Base-by-base conservation (phyloP, 2,888 invertebrate genomes). In the Hanleya hanleyi region DNA sequence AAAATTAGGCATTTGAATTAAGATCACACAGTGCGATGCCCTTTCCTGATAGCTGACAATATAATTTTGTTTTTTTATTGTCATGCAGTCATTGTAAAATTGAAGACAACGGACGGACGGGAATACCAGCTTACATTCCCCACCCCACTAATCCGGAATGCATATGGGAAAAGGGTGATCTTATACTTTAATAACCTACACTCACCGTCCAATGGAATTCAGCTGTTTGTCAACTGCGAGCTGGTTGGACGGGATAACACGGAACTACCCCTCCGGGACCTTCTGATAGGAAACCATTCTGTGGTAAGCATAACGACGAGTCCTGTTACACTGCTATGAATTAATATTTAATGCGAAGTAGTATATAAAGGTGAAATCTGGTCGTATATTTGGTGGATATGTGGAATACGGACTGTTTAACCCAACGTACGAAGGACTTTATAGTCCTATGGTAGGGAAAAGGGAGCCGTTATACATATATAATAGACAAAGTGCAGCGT, bases 171-270 rank as follows among this genome's bases (percentile, higher is more conserved):
- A 22, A 71, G 76, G 38, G 72, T 86, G 3, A 70, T 86, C 36
- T 57, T 87, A 61, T 82, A 85, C 67, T 82, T 87, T 67, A 72
- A 76, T 9, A 82, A 84, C 15, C 76, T 87, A 7, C 75, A 81
- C 50, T 75, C 73, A 7, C 76, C 79, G 18, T 74, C 79, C 37
- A 87, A 86, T 70, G 76, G 77, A 36, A 70, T 86, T 41, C 75
- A 81, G 1, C 74, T 87, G 15, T 87, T 83, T 68, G 76, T 85
- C 4, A 81, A 87, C 74, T 87, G 87, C 74, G 69, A 82, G 26
- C 70, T 80, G 33, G 76, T 84, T 50, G 85, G 83, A 0, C 75
- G 81, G 64, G 85, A 84, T 69, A 84, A 71, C 7, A 84, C 85
- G 0, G 84, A 85, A 72, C 76, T 86, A 4, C 84, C 85, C 6